Evolutionary conservation across 2,113 vertebrate genomes (phyloP), one percentile per base, ranked within the genome.

Genomic region (Cheirogaleus medius): DNA sequence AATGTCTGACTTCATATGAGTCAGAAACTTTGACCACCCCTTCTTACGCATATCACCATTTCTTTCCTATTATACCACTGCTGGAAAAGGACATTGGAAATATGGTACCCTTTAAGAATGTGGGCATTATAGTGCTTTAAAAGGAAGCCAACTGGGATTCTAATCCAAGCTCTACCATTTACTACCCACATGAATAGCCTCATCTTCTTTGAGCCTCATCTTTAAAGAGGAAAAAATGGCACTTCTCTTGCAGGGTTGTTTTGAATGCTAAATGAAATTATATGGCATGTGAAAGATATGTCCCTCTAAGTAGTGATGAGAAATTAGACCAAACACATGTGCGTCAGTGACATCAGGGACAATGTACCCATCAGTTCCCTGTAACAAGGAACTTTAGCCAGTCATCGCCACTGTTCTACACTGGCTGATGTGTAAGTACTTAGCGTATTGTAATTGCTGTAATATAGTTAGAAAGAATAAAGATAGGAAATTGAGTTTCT

Each of bases 91-190:
- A 49, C 52, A 27, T 21, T 82, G 32, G 74, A 52, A 80, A 87
- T 23, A 21, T 52, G 6, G 18, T 71, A 4, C 12, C 20, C 60
- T 90, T 94, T 44, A 44, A 29, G n/a, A 82, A 25, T 18, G 34
- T 58, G 54, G 21, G 5, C 37, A n/a, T 78, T 21, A 11, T 18
- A 91, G 5, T 78, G 32, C 49, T 73, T 58, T 77, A 52, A 8
- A 71, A 32, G 37, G 39, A 71, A 95, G 25, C 39, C 47, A 42
- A 90, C 12, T 29, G 14, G 32, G 47, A 25, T 87, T 96, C 89
- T 87, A 90, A 86, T 37, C 15, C 29, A 94, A 73, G 39, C 8
- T 27, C 1, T 34, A 7, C 0, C 17, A 49, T 32, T 88, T 81
- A 49, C n/a, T 88, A 6, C 32, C 3, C 49, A 66, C 8, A 9